Percentiles rank a stretch among this genome's conserved stretches.
Evolutionary conservation across 2,113 vertebrate genomes (phyloP).

Genomic region (Globicephala melas): DNA sequence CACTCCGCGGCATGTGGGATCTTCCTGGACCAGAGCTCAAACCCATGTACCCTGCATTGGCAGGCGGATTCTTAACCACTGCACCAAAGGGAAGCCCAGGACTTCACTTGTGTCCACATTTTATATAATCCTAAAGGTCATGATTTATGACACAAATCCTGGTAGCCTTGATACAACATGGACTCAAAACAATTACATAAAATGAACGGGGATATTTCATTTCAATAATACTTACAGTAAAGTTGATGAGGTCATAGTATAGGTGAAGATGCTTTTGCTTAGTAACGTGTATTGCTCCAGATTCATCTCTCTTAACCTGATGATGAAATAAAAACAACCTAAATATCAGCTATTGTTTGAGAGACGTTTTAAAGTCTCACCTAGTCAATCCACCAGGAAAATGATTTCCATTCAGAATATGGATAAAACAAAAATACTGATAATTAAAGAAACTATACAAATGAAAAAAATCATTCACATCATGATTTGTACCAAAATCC

Average conservation of each 20-base stretch:
- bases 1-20: too few relatives aligned
- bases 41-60: too few relatives aligned
- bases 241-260: slow-evolving; percentile 96
- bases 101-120: neutral
- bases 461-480: neutral
- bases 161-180: neutral
- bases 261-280: slow-evolving; percentile 96
- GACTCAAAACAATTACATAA: neutral
- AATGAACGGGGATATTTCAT: neutral
- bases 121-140: neutral
- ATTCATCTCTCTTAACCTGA: slow-evolving; percentile 96
- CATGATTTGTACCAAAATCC: neutral
- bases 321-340: slow-evolving; percentile 32
- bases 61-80: too few relatives aligned
- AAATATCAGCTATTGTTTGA: neutral
- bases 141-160: neutral
- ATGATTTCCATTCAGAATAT: neutral
- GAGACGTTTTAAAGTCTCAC: neutral
- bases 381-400: neutral
- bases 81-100: too few relatives aligned
- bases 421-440: neutral
- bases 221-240: slow-evolving; percentile 88
- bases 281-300: slow-evolving; percentile 95
- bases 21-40: too few relatives aligned
- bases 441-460: neutral